Evolutionary conservation across 2,888 invertebrate genomes (phyloP), one percentile per base, ranked within the genome.

Genomic region (Neoitamus cyanurus): DNA sequence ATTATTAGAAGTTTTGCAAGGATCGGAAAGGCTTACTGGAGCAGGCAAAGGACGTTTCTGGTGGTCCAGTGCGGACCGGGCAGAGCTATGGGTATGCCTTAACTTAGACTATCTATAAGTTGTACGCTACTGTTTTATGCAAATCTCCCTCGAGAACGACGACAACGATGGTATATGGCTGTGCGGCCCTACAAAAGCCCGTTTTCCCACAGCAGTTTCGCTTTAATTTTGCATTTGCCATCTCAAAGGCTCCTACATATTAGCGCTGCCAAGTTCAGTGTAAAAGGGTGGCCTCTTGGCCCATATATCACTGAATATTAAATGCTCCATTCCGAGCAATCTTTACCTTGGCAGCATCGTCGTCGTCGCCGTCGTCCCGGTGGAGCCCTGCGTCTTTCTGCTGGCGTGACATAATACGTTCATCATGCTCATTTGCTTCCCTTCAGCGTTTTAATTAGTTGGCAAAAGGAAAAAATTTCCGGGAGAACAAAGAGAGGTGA

Each of bases 231-330:
- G 58, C 25, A 58, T 58, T 58, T 58, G 58, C 58, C 58, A 58
- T 58, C 25, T 58, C 58, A 58, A 58, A 58, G 25, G 58, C 20
- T 58, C 58, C 15, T 58, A 58, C 58, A 58, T 58, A 58, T 58
- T 58, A 58, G 58, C 58, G 58, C 58, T 58, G 25, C 58, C 58
- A 58, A 58, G 58, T 58, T 58, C 58, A 58, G 58, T 15, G 58
- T 20, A 58, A n/a, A 58, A 58, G 58, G 58, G 15, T 58, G 20
- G 20, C 58, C 58, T 58, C 58, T 58, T 58, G 58, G 58, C 58
- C 58, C 58, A 58, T 58, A 58, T 58, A 58, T 58, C 58, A 58
- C 58, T 58, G 58, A 58, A 58, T 58, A 58, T 58, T 58, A 58
- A 58, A 58, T 7, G 58, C 58, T 58, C 58, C 58, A 58, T 58